These are phyloP conservation scores for Hyles euphorbiae DNA, from an alignment of 1,140 invertebrate genomes.

Conservation along the genomic window DNA sequence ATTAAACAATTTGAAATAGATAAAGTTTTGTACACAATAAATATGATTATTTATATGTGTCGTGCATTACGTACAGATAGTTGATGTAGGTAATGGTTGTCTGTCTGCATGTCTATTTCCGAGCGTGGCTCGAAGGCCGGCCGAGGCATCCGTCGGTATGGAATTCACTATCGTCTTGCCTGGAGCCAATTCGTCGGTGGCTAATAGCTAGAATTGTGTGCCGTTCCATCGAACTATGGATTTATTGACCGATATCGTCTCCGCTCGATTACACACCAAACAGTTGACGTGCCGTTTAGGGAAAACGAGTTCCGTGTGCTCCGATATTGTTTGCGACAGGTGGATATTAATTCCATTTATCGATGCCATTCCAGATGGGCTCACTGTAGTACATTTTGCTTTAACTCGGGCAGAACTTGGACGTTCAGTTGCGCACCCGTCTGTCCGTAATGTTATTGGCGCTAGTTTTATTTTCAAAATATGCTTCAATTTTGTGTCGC, in stretches of 20 bases:
- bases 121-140: constrained; percentile 22
- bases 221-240: constrained; percentile 12
- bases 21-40: too few species aligned
- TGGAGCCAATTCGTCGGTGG: constrained; percentile 35
- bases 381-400: too few species aligned
- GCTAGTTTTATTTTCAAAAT: constrained; percentile 1
- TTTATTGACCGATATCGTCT: constrained; percentile 35
- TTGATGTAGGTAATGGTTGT: constrained; percentile 14
- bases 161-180: constrained; percentile 38
- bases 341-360: too few species aligned
- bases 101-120: constrained; percentile 29
- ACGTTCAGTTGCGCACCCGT: too few species aligned
- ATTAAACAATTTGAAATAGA: too few species aligned
- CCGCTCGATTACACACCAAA: constrained; percentile 21
- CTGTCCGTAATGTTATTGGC: background rate
- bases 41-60: too few species aligned
- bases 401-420: too few species aligned
- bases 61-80: constrained; percentile 7
- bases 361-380: too few species aligned
- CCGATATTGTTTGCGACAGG: constrained; percentile 15
- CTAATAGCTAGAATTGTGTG: constrained; percentile 42
- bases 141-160: constrained; percentile 31
- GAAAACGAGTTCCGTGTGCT: constrained; percentile 11
- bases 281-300: constrained; percentile 16
- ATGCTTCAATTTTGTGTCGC: constrained; percentile 11